A percentile compares a stretch with the other conserved stretches of the same genome.
Conservation (phyloP, 2,888 invertebrate species). For the Phortica okadai region DNA sequence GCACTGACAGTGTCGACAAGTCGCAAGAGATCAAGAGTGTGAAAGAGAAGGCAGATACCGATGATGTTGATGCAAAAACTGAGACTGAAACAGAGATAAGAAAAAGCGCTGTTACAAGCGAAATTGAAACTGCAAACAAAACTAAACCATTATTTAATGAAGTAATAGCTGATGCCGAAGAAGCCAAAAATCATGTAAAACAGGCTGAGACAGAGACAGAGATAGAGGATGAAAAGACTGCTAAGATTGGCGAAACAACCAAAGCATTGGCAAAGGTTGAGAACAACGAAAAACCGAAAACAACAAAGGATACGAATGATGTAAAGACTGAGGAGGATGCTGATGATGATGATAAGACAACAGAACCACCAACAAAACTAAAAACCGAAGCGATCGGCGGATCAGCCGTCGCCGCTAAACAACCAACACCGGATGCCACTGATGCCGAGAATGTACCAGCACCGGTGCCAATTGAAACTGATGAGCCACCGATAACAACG, state of each 20-base stretch:
- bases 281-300: neutral
- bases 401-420: neutral
- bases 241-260: neutral
- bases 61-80: conserved; percentile 9
- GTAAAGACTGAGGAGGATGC: conserved; percentile 9
- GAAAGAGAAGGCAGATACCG: conserved; percentile 34
- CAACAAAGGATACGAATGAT: neutral
- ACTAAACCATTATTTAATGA: conserved; percentile 46
- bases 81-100: conserved; percentile 29
- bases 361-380: conserved; percentile 40
- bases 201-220: neutral
- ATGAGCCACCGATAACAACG: conserved; percentile 2
- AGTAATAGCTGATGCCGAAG: neutral
- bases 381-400: neutral
- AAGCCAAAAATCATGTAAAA: neutral
- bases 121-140: conserved; percentile 31
- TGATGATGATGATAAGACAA: neutral
- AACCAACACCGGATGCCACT: conserved; percentile 32
- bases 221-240: conserved; percentile 32
- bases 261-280: conserved; percentile 26
- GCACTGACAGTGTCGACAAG: neutral
- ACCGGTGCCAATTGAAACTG: neutral
- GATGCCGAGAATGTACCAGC: conserved; percentile 10
- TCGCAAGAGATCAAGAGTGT: neutral
- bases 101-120: neutral